Evolutionary conservation across 2,888 invertebrate genomes (phyloP).

Genomic region (Phalera bucephala): DNA sequence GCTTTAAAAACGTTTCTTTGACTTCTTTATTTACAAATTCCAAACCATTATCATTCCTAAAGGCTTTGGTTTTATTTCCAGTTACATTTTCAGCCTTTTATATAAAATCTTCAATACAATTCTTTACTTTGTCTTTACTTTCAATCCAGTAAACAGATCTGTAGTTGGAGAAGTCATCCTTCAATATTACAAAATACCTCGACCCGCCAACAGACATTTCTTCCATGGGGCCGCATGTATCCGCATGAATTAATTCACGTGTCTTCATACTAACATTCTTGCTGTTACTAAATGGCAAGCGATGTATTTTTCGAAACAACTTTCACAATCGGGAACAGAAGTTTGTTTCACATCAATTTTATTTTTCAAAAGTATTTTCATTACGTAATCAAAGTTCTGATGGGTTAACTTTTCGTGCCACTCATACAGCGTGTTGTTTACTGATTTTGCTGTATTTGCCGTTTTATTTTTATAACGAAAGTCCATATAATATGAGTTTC

Average conservation of each 20-base stretch:
- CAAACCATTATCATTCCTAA: conserved; percentile 37
- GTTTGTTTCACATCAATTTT: no score
- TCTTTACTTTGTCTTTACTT: conserved; percentile 3
- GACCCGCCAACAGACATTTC: neutral
- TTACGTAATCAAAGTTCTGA: no score
- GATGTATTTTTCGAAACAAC: conserved; percentile 2
- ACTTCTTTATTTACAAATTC: conserved; percentile 34
- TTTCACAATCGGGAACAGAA: no score
- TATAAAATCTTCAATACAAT: conserved; percentile 18
- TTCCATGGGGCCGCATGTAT: neutral
- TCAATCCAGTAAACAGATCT: conserved; percentile 13
- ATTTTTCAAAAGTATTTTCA: no score
- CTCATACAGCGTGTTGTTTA: no score
- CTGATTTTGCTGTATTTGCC: no score
- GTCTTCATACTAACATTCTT: neutral
- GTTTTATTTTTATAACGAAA: no score
- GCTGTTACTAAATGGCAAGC: conserved; percentile 1
- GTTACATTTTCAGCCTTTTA: conserved; percentile 31
- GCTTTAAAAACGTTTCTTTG: conserved; percentile 14
- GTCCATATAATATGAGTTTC: no score
- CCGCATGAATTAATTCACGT: conserved; percentile 3
- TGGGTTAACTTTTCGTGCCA: no score
- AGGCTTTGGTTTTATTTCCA: conserved; percentile 21
- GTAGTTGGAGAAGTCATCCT: conserved; percentile 7
- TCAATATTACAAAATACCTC: neutral